A percentile compares a stretch with the other conserved stretches of the same genome.
Conservation (phyloP, 2,888 invertebrate genomes). For the Drosophila nigricruria region DNA sequence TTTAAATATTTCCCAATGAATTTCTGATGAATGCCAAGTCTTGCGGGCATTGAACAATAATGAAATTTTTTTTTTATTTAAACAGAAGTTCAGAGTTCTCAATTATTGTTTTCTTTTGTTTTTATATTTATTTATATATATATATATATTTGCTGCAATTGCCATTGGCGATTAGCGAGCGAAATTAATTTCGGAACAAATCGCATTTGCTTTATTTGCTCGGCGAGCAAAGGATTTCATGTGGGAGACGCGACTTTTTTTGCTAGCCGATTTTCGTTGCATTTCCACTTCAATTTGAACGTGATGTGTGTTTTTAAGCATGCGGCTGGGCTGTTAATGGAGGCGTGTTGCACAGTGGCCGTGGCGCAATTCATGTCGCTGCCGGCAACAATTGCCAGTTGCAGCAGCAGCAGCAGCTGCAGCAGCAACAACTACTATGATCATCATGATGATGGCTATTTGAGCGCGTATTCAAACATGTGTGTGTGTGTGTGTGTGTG, state of each 20-base stretch:
- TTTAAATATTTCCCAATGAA: background rate
- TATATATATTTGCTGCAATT: background rate
- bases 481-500: slow-evolving; percentile 9
- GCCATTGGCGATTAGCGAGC: slow-evolving; percentile 21
- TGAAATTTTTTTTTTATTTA: background rate
- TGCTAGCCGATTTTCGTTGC: slow-evolving; percentile 48
- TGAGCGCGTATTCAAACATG: background rate
- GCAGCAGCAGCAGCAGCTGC: slow-evolving; percentile 47
- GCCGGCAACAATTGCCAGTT: slow-evolving; percentile 71
- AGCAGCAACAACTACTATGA: slow-evolving; percentile 45
- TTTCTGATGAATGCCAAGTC: background rate
- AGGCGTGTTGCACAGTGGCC: slow-evolving; percentile 7
- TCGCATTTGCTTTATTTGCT: background rate
- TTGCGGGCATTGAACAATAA: background rate
- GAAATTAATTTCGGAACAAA: slow-evolving; percentile 21
- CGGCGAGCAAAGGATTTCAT: slow-evolving; percentile 13
- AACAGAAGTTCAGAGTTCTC: background rate
- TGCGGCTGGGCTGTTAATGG: slow-evolving; percentile 20
- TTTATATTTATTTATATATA: background rate
- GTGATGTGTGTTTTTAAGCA: slow-evolving; percentile 77
- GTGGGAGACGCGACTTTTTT: slow-evolving; percentile 20
- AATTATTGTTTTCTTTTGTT: background rate
- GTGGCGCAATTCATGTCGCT: slow-evolving; percentile 26
- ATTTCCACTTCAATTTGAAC: slow-evolving; percentile 75
- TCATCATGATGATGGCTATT: slow-evolving; percentile 38